These are phyloP conservation scores for Hemaris fuciformis DNA, from an alignment of 2,888 invertebrate species.

Conservation along the genomic window DNA sequence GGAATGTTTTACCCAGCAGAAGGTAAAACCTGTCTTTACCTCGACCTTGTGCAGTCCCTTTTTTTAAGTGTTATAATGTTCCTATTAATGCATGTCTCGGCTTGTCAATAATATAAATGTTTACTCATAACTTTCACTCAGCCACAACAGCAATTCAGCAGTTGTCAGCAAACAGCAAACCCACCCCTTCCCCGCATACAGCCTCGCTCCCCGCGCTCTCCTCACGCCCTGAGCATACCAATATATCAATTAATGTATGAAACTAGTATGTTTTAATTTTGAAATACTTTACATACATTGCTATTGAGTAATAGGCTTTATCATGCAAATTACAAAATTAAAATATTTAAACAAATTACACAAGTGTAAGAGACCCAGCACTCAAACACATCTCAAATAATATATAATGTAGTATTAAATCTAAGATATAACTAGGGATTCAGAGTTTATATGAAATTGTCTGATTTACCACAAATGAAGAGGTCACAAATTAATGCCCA, in stretches of 20 bases:
- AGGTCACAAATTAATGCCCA: constrained; percentile 65
- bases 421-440: constrained; percentile 4
- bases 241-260: constrained; percentile 68
- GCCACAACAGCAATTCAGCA: constrained; percentile 80
- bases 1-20: not conserved
- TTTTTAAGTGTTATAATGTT: constrained; percentile 23
- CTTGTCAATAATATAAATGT: constrained; percentile 75
- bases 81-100: constrained; percentile 62
- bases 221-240: constrained; percentile 80
- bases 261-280: not conserved
- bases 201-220: constrained; percentile 74
- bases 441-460: constrained; percentile 8
- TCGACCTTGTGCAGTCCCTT: constrained; percentile 4
- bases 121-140: constrained; percentile 80
- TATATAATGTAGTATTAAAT: constrained; percentile 13
- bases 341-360: constrained; percentile 2
- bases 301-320: constrained; percentile 1
- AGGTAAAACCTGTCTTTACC: constrained; percentile 12
- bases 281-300: not conserved
- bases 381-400: constrained; percentile 20
- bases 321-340: constrained; percentile 5
- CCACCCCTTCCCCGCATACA: constrained; percentile 67
- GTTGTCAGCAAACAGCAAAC: constrained; percentile 78
- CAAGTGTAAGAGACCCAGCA: constrained; percentile 24
- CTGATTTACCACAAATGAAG: constrained; percentile 44